A percentile compares a stretch with the other conserved stretches of the same genome.
Evolutionary conservation across 2,888 invertebrate species (phyloP).

Genomic region (Cephus rjabovi): DNA sequence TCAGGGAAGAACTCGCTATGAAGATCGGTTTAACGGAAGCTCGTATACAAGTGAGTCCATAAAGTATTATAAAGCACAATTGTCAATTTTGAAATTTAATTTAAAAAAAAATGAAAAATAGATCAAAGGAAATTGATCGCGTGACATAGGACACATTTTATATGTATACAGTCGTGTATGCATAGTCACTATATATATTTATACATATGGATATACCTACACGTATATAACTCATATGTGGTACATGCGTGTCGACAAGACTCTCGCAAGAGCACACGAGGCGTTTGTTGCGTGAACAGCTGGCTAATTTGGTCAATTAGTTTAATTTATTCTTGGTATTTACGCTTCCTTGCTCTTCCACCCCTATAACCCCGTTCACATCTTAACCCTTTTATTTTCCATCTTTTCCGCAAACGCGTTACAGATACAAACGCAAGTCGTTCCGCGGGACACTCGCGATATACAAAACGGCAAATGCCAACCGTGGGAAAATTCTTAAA

Average conservation of each 20-base stretch:
- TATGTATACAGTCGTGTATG: constrained; percentile 4
- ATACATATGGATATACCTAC: not conserved
- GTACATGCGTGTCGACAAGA: not conserved
- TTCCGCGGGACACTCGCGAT: not conserved
- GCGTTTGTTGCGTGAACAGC: constrained; percentile 52
- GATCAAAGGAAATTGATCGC: not conserved
- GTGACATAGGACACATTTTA: constrained; percentile 4
- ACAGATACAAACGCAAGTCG: not conserved
- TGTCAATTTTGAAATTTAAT: constrained; percentile 7
- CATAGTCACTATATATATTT: not conserved
- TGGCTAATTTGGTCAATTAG: constrained; percentile 60
- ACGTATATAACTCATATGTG: not conserved
- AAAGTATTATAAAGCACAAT: not conserved
- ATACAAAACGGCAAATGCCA: not conserved
- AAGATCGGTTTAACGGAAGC: constrained; percentile 95
- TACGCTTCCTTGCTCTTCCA: constrained; percentile 36
- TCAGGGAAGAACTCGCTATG: constrained; percentile 94
- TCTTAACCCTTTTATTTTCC: constrained; percentile 11
- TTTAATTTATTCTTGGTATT: constrained; percentile 60
- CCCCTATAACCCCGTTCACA: constrained; percentile 20
- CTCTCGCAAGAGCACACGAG: not conserved
- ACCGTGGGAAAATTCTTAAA: not conserved
- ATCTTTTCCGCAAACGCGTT: not conserved
- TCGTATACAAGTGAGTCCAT: constrained; percentile 85
- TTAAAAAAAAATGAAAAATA: not conserved